These are phyloP conservation scores for Oenanthe melanoleuca DNA, from an alignment of 2,113 vertebrate species.

Conservation along the genomic window DNA sequence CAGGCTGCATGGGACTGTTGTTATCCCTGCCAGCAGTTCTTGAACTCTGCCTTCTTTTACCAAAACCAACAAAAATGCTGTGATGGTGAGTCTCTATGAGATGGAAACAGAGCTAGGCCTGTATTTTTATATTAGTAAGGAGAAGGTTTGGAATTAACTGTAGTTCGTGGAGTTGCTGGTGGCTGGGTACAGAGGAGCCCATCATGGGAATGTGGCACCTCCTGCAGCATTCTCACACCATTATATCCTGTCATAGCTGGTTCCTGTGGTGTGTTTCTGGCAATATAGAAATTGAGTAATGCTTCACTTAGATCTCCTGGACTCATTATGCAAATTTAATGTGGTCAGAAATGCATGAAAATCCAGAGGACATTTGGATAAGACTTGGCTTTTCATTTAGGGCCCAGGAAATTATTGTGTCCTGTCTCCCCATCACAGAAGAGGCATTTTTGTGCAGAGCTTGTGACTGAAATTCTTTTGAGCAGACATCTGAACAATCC, in stretches of 20 bases:
- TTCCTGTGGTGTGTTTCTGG: not conserved
- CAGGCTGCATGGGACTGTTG: not conserved
- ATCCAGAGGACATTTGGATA: not conserved
- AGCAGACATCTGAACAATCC: not conserved
- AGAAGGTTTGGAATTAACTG: not conserved
- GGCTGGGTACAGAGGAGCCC: not conserved
- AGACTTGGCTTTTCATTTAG: not conserved
- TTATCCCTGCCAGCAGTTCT: not conserved
- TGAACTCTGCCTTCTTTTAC: not conserved
- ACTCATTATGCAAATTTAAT: not conserved
- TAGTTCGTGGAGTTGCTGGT: not conserved
- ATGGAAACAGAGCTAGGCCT: not conserved
- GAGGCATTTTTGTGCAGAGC: not conserved
- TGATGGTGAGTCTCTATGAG: not conserved
- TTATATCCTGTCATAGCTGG: not conserved
- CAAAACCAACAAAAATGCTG: not conserved
- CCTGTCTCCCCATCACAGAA: not conserved
- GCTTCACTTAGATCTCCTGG: not conserved
- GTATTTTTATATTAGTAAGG: not conserved
- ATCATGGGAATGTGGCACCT: not conserved
- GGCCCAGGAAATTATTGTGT: not conserved
- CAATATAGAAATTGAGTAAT: not conserved
- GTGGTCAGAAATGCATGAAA: not conserved
- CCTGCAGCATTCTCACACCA: not conserved
- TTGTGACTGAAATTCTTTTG: not conserved